A percentile compares a stretch with the other conserved stretches of the same genome.
These are phyloP conservation scores for Flabesymbios commensalis DNA, from an alignment of 2,888 invertebrate genomes.

Conservation along the genomic window DNA sequence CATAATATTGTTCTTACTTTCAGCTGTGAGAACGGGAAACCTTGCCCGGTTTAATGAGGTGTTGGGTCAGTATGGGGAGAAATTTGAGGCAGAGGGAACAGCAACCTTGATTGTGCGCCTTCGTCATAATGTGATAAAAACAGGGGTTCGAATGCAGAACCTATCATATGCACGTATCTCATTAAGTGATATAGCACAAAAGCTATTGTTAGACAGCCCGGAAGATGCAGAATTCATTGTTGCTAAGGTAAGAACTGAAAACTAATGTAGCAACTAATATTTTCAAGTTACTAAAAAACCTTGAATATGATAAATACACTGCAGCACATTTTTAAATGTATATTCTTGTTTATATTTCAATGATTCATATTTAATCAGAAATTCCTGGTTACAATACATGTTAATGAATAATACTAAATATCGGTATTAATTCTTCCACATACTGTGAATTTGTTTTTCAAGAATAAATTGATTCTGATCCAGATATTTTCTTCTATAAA, in stretches of 20 bases:
- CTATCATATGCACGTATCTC: slow-evolving; percentile 95
- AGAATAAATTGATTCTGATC: no score
- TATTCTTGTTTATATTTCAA: no score
- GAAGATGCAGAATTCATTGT: slow-evolving; percentile 99
- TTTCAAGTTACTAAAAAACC: no score
- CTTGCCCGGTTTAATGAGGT: slow-evolving; percentile 92
- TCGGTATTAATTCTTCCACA: no score
- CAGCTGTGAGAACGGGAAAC: slow-evolving; percentile 87
- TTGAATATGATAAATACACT: no score
- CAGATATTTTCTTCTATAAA: no score
- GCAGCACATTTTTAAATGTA: no score
- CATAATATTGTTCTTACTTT: no score
- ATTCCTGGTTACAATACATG: no score
- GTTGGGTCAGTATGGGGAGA: slow-evolving; percentile 84
- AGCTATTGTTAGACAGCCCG: slow-evolving; percentile 89
- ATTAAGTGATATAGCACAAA: slow-evolving; percentile 90
- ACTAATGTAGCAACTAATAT: neutral
- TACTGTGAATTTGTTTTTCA: no score
- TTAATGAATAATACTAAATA: no score
- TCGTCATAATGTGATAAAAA: slow-evolving; percentile 98
- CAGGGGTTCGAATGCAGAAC: slow-evolving; percentile 94
- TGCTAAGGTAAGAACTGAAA: slow-evolving; percentile 72
- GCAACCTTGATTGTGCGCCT: slow-evolving; percentile 93
- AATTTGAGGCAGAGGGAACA: slow-evolving; percentile 92
- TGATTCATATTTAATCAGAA: no score